phyloP scores from a whole-genome alignment of 2,797 vertebrate species.

The Enoplosus armatus region DNA sequence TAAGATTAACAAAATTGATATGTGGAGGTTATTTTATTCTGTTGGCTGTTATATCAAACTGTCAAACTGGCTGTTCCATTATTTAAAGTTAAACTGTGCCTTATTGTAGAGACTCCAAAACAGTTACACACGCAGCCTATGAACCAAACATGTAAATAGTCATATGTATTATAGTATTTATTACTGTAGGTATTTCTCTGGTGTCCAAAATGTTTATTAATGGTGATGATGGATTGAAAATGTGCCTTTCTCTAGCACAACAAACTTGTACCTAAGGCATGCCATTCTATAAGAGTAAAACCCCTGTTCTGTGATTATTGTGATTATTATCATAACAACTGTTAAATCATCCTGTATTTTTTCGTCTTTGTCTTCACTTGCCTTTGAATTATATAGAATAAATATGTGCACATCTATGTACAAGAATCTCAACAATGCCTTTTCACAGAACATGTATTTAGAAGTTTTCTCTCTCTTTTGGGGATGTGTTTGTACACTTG shows the following conservation, averaged over 20 bases:
- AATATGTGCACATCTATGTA: constrained; percentile 33
- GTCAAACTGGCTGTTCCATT: constrained; percentile 8
- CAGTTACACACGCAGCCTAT: constrained; percentile 39
- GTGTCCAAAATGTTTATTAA: constrained; percentile 45
- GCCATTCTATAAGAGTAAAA: background rate
- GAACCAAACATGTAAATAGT: constrained; percentile 72
- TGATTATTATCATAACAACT: constrained; percentile 27
- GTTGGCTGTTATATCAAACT: constrained; percentile 17
- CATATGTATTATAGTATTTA: constrained; percentile 79
- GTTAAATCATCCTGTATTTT: constrained; percentile 43
- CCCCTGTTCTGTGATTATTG: constrained; percentile 11
- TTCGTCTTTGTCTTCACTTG: constrained; percentile 34
- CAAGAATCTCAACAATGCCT: constrained; percentile 51
- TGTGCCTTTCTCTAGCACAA: constrained; percentile 38
- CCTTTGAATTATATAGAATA: constrained; percentile 41
- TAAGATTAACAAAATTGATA: background rate
- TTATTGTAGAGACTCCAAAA: constrained; percentile 27
- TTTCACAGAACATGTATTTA: constrained; percentile 43
- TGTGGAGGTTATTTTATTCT: constrained; percentile 18
- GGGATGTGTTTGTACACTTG: constrained; percentile 58
- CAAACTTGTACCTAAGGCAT: constrained; percentile 25
- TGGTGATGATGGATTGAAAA: constrained; percentile 33
- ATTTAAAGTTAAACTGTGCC: constrained; percentile 38
- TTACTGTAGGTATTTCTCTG: constrained; percentile 59
- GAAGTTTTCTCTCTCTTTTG: constrained; percentile 16